Base-by-base conservation (phyloP, 64 coral and sea anemone species). In the Stichodactyla helianthus region DNA sequence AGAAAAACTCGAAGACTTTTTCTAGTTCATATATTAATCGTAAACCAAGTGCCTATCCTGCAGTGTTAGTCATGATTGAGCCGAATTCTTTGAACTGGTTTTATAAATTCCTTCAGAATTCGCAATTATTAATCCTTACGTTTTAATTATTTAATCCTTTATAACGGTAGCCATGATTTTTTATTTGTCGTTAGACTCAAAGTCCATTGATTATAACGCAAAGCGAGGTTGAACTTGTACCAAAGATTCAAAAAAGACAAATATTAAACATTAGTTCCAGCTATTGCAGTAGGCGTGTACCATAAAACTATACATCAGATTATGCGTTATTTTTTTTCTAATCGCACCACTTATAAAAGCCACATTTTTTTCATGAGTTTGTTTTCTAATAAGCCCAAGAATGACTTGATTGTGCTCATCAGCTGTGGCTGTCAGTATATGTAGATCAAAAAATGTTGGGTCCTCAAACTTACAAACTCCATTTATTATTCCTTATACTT, bases 141-240 rank as follows among this genome's bases (percentile, higher is more conserved):
- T 31, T 8, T 74, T 74, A 74, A 74, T 28, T 28, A 74, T 74
- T 31, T 74, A 74, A 74, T 74, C 68, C 68, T 74, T 23, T 74
- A 31, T 23, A 74, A 26, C 26, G 68, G 26, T 74, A 13, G 4
- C 27, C 68, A 74, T 74, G 25, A 31, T 74, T 74, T 74, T 68
- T 74, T 31, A 5, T 23, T 74, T n/a, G 68, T 31, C 12, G 7
- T 74, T 19, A 74, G 10, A 15, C 14, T 58, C 14, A 44, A 22
- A 65, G 20, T 65, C 19, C 19, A n/a, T 10, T 74, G 68, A 22
- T 23, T 74, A 4, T 74, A 0, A 74, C 25, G n/a, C 23, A 11
- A 74, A 74, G 68, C 11, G 12, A 31, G 11, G 19, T 20, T 31
- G 27, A 74, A 28, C n/a, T 10, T 74, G 11, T n/a, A n/a, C 5